Conservation (phyloP, 1,140 invertebrate genomes). For the Uloborus diversus region DNA sequence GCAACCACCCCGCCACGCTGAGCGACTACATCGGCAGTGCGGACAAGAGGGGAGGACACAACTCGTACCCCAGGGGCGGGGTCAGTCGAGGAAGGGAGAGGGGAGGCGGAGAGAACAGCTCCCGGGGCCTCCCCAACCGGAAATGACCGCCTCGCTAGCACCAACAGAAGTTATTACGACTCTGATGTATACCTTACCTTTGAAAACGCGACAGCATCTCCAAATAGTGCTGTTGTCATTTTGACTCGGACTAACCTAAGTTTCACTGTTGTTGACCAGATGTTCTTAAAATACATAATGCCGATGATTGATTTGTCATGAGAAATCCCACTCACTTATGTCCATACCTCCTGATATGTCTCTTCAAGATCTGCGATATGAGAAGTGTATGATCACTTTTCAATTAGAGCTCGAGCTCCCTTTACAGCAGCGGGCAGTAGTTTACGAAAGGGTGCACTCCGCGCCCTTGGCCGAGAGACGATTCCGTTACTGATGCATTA, state of each 20-base stretch:
- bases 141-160: conserved; percentile 46
- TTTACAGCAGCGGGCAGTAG: conserved; percentile 44
- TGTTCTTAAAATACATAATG: conserved; percentile 45
- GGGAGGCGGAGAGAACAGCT: conserved; percentile 35
- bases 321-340: conserved; percentile 51
- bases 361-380: conserved; percentile 41
- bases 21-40: conserved; percentile 56
- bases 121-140: conserved; percentile 44
- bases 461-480: not conserved
- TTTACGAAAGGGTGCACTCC: conserved; percentile 18
- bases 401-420: conserved; percentile 43
- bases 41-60: conserved; percentile 49
- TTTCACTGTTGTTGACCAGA: conserved; percentile 54
- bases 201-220: conserved; percentile 36
- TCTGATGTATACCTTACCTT: conserved; percentile 50
- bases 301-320: conserved; percentile 48
- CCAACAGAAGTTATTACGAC: conserved; percentile 49
- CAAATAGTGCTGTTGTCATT: conserved; percentile 41
- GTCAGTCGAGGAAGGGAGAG: conserved; percentile 31
- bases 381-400: conserved; percentile 57
- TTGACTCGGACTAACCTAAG: conserved; percentile 51
- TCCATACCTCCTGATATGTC: conserved; percentile 54
- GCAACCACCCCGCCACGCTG: conserved; percentile 57
- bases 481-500: conserved; percentile 4
- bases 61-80: conserved; percentile 38